Evolutionary conservation across 2,113 vertebrate genomes (phyloP).

Genomic region (Pampusana beccarii): DNA sequence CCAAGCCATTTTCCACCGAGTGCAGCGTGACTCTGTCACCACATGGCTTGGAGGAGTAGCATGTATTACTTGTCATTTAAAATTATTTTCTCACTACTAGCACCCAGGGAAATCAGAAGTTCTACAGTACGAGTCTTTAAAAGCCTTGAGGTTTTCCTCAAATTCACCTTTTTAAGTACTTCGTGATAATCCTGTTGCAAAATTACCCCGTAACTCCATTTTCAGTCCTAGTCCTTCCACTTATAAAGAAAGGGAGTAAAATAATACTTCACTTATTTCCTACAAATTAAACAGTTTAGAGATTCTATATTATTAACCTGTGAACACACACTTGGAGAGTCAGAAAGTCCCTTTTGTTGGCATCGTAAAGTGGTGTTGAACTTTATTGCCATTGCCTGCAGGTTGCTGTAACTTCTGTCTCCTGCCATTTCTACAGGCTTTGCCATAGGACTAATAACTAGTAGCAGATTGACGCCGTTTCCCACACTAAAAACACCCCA

Average conservation of each 20-base stretch:
- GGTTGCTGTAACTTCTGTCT: background rate
- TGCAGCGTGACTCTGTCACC: background rate
- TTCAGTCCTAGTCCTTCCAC: background rate
- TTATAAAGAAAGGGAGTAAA: background rate
- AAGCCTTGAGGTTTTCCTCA: conserved; percentile 55
- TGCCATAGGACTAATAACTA: background rate
- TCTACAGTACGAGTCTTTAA: background rate
- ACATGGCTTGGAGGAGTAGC: background rate
- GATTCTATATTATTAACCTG: background rate
- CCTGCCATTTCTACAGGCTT: background rate
- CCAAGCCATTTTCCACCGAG: background rate
- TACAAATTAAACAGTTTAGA: conserved; percentile 18
- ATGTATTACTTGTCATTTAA: background rate
- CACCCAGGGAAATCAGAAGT: conserved; percentile 41
- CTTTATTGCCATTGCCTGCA: background rate
- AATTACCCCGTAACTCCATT: background rate
- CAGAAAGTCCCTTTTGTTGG: conserved; percentile 28
- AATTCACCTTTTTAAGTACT: conserved; percentile 34
- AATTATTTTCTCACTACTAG: conserved; percentile 8
- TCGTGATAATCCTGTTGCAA: conserved; percentile 11
- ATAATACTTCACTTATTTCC: conserved; percentile 8
- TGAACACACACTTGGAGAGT: background rate
- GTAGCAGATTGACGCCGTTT: background rate
- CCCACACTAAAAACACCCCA: background rate
- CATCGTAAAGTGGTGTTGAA: background rate